Conservation (phyloP, 2,113 vertebrate species). For the Todiramphus chloris region DNA sequence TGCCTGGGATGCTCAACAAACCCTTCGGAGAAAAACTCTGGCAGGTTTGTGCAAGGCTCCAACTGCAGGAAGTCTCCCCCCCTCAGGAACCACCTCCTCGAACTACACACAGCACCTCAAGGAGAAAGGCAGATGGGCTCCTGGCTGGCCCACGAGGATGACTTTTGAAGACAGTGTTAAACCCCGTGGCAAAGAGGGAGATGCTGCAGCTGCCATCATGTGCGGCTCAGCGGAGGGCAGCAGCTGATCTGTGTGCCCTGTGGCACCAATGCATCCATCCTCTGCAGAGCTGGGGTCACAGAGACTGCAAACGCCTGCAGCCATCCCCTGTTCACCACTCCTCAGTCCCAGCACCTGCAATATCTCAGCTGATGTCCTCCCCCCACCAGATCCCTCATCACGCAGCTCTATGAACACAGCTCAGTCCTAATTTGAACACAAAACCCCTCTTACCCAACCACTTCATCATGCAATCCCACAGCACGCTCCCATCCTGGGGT, state of each 20-base stretch:
- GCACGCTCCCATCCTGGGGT: background rate
- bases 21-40: background rate
- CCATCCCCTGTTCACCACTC: background rate
- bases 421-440: background rate
- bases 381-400: background rate
- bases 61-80: background rate
- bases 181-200: background rate
- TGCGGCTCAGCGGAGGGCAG: background rate
- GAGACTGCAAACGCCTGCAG: fast-evolving
- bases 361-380: background rate
- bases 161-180: background rate
- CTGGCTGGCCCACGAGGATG: fast-evolving
- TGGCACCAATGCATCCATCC: background rate
- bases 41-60: background rate
- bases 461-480: background rate
- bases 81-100: background rate
- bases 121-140: background rate
- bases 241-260: fast-evolving
- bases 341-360: background rate
- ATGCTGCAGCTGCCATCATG: background rate
- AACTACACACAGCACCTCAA: fast-evolving
- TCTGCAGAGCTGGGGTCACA: background rate
- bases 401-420: background rate
- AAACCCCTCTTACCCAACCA: background rate
- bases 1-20: background rate